Base-by-base conservation (phyloP, 2,113 vertebrate species). In the Labrus mixtus region DNA sequence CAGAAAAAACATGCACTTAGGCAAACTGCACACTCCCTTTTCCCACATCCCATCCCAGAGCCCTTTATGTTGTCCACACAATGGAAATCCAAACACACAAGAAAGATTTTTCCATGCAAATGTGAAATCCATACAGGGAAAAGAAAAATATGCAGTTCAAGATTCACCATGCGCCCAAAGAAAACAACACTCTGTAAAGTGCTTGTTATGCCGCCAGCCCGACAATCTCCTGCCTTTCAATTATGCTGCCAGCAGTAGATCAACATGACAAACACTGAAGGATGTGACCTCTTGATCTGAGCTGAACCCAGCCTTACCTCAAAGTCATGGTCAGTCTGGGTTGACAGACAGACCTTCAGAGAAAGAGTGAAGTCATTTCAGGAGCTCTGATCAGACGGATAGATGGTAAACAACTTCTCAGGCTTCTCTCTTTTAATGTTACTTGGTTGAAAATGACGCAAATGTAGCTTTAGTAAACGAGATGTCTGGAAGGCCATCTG, bases 61-160 rank as follows among this genome's bases (percentile, higher is more conserved):
- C 87, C 91, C 88, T 91, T 92, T 89, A 92, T 92, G 89, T 93
- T 92, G 88, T 93, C 91, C 90, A 91, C 91, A 95, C 94, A 94
- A 93, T 94, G 91, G 92, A 95, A 93, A 93, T 90, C 92, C 90
- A 95, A 93, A 94, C 92, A 94, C 89, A 90, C 92, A 93, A 92
- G 90, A 93, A 92, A 90, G 89, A 90, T 86, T 91, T 93, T 94
- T 93, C 92, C 91, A 89, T 92, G 92, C 91, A 94, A 94, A 94
- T 94, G 90, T 94, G 92, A 93, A 94, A 94, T 91, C 87, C 90
- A 93, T 93, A 93, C 92, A 92, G 90, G 91, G 90, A 92, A 91
- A 89, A 88, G 85, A 84, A 84, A 93, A 94, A 87, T 89, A 92
- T 91, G 87, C 84, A 85, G 89, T 88, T 82, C 66, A 51, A 90